phyloP scores from a whole-genome alignment of 1,140 invertebrate species.

The Aphelenchoides besseyi region DNA sequence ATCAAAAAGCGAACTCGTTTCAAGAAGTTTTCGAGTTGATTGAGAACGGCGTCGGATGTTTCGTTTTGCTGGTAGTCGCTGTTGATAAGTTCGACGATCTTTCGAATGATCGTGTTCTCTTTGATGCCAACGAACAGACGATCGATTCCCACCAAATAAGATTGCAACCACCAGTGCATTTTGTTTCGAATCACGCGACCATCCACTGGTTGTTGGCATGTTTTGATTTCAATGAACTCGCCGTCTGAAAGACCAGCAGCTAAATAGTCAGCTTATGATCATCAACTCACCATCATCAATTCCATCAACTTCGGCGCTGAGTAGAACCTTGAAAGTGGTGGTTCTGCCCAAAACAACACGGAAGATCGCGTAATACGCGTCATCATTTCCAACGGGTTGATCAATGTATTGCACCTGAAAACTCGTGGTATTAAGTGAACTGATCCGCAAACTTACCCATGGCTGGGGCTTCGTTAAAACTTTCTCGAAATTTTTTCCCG shows the following conservation, averaged over 20 bases:
- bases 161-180: background rate
- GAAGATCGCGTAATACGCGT: background rate
- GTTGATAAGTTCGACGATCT: background rate
- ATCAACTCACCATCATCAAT: background rate
- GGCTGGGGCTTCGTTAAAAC: background rate
- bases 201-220: background rate
- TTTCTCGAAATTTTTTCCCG: background rate
- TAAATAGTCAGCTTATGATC: too few relatives aligned
- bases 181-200: background rate
- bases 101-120: background rate
- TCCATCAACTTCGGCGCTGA: background rate
- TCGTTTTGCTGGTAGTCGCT: background rate
- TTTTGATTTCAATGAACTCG: background rate
- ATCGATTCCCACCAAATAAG: background rate
- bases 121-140: background rate
- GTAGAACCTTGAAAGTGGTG: background rate
- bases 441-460: background rate
- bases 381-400: background rate
- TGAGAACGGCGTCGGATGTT: background rate
- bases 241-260: background rate
- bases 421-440: background rate
- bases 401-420: background rate
- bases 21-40: background rate
- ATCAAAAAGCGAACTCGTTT: background rate
- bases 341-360: background rate